These are phyloP conservation scores for Gymnodraco acuticeps DNA, from an alignment of 2,797 vertebrate species.

Conservation along the genomic window DNA sequence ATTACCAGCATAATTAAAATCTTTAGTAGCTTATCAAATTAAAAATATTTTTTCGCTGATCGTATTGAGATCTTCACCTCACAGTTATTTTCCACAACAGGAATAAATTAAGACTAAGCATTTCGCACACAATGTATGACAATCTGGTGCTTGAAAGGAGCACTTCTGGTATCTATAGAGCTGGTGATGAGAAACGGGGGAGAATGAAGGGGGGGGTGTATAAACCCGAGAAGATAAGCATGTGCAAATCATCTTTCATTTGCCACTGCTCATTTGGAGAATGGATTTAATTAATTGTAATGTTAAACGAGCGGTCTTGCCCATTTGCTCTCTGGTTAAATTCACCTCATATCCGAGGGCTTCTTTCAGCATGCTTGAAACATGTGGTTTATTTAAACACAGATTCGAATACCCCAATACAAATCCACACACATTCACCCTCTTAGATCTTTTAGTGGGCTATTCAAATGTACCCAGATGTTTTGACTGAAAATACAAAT, in stretches of 20 bases:
- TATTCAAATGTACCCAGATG: slow-evolving; percentile 49
- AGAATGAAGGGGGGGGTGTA: slow-evolving; percentile 45
- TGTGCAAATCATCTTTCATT: slow-evolving; percentile 85
- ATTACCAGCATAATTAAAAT: slow-evolving; percentile 99
- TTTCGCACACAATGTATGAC: slow-evolving; percentile 83
- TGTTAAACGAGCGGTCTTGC: slow-evolving; percentile 80
- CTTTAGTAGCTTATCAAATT: slow-evolving; percentile 99
- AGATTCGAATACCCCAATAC: slow-evolving; percentile 55
- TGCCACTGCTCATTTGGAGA: slow-evolving; percentile 81
- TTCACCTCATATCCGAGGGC: slow-evolving; percentile 65
- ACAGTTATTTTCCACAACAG: slow-evolving; percentile 99
- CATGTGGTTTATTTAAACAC: slow-evolving; percentile 62
- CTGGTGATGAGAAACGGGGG: slow-evolving; percentile 77
- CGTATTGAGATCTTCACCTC: slow-evolving; percentile 99
- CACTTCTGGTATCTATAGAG: slow-evolving; percentile 85
- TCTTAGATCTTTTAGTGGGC: slow-evolving; percentile 47
- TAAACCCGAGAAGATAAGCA: slow-evolving; percentile 83
- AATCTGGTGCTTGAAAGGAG: slow-evolving; percentile 82
- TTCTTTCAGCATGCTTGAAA: slow-evolving; percentile 60
- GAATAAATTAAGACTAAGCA: slow-evolving; percentile 99
- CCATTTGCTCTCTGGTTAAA: slow-evolving; percentile 69
- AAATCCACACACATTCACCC: slow-evolving; percentile 48
- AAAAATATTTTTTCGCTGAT: slow-evolving; percentile 99
- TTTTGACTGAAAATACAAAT: slow-evolving; percentile 60
- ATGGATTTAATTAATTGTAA: slow-evolving; percentile 87